These are phyloP conservation scores for Brienomyrus brachyistius DNA, from an alignment of 2,113 vertebrate genomes.

Conservation along the genomic window DNA sequence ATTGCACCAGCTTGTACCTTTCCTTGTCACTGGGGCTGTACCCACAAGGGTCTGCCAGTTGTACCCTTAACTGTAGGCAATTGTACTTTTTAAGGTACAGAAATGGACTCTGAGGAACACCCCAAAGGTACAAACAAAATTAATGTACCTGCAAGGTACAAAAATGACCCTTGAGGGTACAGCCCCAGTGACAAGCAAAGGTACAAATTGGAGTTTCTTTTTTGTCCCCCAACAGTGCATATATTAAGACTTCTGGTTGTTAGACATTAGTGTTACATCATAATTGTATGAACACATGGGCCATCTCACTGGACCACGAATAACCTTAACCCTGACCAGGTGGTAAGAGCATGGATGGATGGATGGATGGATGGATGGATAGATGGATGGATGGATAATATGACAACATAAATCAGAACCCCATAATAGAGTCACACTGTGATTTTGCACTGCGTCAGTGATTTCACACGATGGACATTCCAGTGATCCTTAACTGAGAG, in stretches of 20 bases:
- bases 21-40: neutral
- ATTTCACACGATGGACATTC: neutral
- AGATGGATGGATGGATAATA: neutral
- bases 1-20: neutral
- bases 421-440: neutral
- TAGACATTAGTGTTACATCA: neutral
- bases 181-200: neutral
- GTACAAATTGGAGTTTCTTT: neutral
- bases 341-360: no score
- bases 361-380: neutral
- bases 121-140: neutral
- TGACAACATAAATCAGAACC: neutral
- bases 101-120: neutral
- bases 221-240: neutral
- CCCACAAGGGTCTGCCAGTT: neutral
- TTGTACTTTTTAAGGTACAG: neutral
- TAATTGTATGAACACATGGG: neutral
- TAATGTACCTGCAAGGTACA: neutral
- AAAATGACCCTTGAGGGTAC: neutral
- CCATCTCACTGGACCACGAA: neutral
- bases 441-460: neutral
- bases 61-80: neutral
- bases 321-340: neutral
- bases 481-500: neutral
- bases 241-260: neutral